phyloP scores from a whole-genome alignment of 1,140 invertebrate genomes.

The Zaprionus africanus region DNA sequence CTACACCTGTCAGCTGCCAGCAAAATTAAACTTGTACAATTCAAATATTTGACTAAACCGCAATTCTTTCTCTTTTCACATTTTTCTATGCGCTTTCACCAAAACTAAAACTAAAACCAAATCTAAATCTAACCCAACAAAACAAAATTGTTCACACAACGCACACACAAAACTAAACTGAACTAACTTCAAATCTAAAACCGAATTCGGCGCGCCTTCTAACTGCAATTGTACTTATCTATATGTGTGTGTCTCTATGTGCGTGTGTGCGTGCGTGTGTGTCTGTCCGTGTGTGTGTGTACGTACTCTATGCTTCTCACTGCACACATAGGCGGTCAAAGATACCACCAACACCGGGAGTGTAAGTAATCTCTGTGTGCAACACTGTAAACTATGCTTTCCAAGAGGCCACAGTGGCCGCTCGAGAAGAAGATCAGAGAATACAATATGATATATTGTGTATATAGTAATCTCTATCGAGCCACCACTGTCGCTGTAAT shows the following conservation, averaged over 20 bases:
- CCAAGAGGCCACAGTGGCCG: background rate
- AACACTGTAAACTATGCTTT: slow-evolving; percentile 64
- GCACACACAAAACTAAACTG: slow-evolving; percentile 36
- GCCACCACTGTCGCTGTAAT: slow-evolving; percentile 16
- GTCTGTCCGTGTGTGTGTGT: slow-evolving; percentile 53
- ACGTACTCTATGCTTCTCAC: slow-evolving; percentile 58
- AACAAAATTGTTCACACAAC: slow-evolving; percentile 48
- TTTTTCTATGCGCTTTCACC: slow-evolving; percentile 83
- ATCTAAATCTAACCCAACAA: slow-evolving; percentile 35
- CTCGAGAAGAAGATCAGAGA: background rate
- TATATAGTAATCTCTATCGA: background rate
- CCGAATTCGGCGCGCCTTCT: slow-evolving; percentile 63
- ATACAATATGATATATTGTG: background rate
- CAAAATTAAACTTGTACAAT: slow-evolving; percentile 67
- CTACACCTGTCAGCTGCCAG: slow-evolving; percentile 58
- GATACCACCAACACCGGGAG: slow-evolving; percentile 84
- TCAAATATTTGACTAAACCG: slow-evolving; percentile 70
- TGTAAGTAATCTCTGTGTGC: slow-evolving; percentile 84
- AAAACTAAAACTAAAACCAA: slow-evolving; percentile 56
- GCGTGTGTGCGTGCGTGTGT: slow-evolving; percentile 51
- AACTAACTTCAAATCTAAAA: slow-evolving; percentile 26
- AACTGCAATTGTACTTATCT: slow-evolving; percentile 46
- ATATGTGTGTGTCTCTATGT: slow-evolving; percentile 56
- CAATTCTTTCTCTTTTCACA: slow-evolving; percentile 84
- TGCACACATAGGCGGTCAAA: slow-evolving; percentile 84